Conservation (phyloP, 2,888 invertebrate genomes). For the Amorpha juglandis region DNA sequence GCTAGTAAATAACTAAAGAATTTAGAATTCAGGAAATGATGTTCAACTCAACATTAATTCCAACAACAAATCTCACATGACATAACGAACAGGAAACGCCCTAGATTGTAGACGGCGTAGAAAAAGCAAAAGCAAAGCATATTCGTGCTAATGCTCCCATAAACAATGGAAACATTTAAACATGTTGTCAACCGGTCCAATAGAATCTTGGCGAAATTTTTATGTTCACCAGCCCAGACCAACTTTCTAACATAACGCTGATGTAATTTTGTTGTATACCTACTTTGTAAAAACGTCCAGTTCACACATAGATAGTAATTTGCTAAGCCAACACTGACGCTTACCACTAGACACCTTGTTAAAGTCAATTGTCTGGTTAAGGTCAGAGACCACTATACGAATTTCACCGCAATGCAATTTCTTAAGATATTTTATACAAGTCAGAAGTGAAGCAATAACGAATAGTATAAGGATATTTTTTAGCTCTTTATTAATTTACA, state of each 20-base stretch:
- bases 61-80: not conserved
- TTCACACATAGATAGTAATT: conserved; percentile 15
- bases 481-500: no score
- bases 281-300: not conserved
- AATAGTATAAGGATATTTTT: no score
- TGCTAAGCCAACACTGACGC: not conserved
- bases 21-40: not conserved
- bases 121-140: not conserved
- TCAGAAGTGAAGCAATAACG: no score
- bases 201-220: conserved; percentile 20
- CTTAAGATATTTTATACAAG: no score
- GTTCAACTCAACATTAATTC: not conserved
- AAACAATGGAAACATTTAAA: conserved; percentile 4
- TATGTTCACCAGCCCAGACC: not conserved
- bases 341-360: not conserved
- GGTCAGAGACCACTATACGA: not conserved
- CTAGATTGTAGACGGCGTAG: not conserved
- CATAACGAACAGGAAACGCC: conserved; percentile 13
- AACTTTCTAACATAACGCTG: conserved; percentile 29
- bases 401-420: not conserved
- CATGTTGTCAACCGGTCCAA: conserved; percentile 2
- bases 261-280: conserved; percentile 20
- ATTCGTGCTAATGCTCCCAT: not conserved
- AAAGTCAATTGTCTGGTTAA: not conserved
- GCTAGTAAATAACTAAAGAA: not conserved